Percentiles rank a stretch among this genome's conserved stretches.
Evolutionary conservation across 1,140 invertebrate genomes (phyloP).

Genomic region (Planococcus citri): DNA sequence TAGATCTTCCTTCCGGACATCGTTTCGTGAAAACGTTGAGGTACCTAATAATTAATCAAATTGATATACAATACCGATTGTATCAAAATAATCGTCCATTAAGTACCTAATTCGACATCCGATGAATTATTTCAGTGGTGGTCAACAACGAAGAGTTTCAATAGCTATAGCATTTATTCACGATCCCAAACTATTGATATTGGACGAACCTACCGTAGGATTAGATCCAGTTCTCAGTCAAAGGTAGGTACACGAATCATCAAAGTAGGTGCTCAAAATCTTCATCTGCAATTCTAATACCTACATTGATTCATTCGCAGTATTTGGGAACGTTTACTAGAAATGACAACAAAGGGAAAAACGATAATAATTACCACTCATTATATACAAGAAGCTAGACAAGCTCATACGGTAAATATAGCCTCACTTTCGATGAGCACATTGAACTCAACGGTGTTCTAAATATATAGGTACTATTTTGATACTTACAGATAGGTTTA

Average conservation of each 20-base stretch:
- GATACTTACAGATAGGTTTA: constrained; percentile 40
- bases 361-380: constrained; percentile 46
- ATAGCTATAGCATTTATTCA: constrained; percentile 76
- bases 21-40: constrained; percentile 67
- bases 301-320: no score
- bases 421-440: no score
- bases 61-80: background rate
- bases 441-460: no score
- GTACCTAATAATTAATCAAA: constrained; percentile 31
- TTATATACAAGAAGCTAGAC: constrained; percentile 47
- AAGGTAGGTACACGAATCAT: constrained; percentile 39
- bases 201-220: constrained; percentile 87
- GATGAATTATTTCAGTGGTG: constrained; percentile 50
- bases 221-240: constrained; percentile 76
- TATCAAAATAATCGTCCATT: no score
- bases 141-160: constrained; percentile 73
- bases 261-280: background rate
- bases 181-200: constrained; percentile 70
- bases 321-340: constrained; percentile 47
- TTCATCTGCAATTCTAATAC: background rate
- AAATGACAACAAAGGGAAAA: constrained; percentile 37
- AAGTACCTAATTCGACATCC: no score
- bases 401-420: constrained; percentile 40
- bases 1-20: constrained; percentile 41
- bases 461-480: no score